Conservation (phyloP, 2,888 invertebrate genomes). For the Aromia moschata region DNA sequence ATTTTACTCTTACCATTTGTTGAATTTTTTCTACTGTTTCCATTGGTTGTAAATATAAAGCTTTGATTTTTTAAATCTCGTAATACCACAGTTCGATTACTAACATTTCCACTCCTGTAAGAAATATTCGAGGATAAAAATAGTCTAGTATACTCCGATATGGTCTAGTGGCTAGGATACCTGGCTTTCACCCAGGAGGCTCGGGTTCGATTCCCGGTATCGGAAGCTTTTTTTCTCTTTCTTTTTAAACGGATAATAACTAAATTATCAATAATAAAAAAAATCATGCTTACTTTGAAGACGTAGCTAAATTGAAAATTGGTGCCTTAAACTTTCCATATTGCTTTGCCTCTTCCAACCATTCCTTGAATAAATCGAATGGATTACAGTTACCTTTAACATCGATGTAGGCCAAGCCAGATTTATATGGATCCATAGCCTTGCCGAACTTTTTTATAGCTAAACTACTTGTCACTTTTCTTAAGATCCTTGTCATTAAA, state of each 20-base stretch:
- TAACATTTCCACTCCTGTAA: constrained; percentile 59
- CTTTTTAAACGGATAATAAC: constrained; percentile 6
- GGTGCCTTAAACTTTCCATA: constrained; percentile 41
- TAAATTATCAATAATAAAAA: neutral
- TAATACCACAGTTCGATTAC: constrained; percentile 53
- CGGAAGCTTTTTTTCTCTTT: constrained; percentile 56
- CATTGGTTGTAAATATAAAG: constrained; percentile 64
- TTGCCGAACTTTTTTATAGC: neutral
- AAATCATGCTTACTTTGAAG: constrained; percentile 56
- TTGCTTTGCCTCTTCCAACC: constrained; percentile 58
- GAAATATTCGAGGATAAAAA: neutral
- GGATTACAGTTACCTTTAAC: constrained; percentile 47
- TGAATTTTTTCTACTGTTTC: constrained; percentile 61
- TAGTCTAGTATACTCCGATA: constrained; percentile 58
- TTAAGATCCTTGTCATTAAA: constrained; percentile 8
- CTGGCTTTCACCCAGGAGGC: constrained; percentile 72
- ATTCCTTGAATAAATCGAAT: constrained; percentile 62
- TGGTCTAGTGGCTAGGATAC: constrained; percentile 71
- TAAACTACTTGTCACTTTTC: neutral
- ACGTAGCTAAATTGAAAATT: constrained; percentile 60
- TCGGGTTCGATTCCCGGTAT: constrained; percentile 72
- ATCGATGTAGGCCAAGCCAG: constrained; percentile 20
- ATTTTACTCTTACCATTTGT: constrained; percentile 59
- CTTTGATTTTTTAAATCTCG: constrained; percentile 61
- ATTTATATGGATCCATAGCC: constrained; percentile 6